Evolutionary conservation across 2,113 vertebrate species (phyloP).

Genomic region (Globicephala melas): DNA sequence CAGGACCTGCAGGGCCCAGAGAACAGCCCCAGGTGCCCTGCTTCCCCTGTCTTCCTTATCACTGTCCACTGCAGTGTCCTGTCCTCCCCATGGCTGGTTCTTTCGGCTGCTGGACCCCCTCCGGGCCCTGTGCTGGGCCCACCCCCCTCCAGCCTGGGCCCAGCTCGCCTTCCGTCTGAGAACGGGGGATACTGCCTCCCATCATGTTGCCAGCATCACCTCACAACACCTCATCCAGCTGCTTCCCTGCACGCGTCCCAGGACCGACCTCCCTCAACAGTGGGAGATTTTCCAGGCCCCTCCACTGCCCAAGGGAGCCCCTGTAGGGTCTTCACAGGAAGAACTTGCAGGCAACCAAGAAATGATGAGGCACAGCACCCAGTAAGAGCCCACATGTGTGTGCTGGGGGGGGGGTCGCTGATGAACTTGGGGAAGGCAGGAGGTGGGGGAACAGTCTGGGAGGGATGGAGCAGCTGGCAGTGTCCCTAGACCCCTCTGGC

Average conservation of each 20-base stretch:
- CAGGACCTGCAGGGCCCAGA: neutral
- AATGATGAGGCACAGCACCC: accelerated
- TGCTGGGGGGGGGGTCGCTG: neutral
- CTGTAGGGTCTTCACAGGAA: neutral
- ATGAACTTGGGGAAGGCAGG: too few relatives aligned
- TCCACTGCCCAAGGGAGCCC: neutral
- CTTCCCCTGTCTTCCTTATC: neutral
- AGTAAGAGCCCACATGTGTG: accelerated
- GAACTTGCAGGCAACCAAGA: neutral
- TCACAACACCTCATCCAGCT: neutral
- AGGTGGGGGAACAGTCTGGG: too few relatives aligned
- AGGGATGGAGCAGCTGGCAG: neutral
- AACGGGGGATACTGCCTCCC: neutral
- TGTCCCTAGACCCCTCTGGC: too few relatives aligned
- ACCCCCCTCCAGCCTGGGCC: neutral
- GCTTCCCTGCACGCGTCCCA: neutral
- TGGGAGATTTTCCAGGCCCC: neutral
- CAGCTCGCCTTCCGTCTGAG: accelerated
- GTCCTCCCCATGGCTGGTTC: neutral
- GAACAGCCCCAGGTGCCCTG: neutral
- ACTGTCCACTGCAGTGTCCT: neutral
- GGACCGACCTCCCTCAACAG: neutral
- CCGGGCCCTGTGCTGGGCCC: neutral
- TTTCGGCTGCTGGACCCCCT: neutral
- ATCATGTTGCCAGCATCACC: neutral